Percentiles rank a stretch among this genome's conserved stretches.
Evolutionary conservation across 2,888 invertebrate species (phyloP).

Genomic region (Sturmia bella): DNA sequence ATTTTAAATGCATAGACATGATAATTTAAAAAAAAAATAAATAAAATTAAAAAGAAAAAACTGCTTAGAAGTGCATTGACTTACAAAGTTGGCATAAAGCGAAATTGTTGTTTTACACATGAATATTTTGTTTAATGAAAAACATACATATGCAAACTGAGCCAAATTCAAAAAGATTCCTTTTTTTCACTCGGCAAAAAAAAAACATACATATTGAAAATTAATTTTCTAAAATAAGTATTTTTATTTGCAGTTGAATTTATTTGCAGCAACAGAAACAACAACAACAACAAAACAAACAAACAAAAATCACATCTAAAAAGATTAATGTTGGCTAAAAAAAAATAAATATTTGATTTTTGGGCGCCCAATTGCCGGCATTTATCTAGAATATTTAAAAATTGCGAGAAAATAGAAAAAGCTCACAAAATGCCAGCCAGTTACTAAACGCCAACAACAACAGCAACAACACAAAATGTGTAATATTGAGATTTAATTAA

Average conservation of each 20-base stretch:
- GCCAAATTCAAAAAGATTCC: slow-evolving; percentile 12
- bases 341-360: slow-evolving; percentile 20
- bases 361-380: slow-evolving; percentile 67
- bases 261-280: too few species aligned
- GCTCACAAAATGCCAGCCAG: slow-evolving; percentile 10
- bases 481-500: slow-evolving; percentile 71
- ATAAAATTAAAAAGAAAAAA: slow-evolving; percentile 25
- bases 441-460: slow-evolving; percentile 35
- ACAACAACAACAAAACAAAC: too few species aligned
- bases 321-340: slow-evolving; percentile 35
- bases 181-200: too few species aligned
- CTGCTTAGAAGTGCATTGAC: slow-evolving; percentile 69
- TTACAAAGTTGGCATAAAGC: slow-evolving; percentile 41
- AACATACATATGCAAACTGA: slow-evolving; percentile 31
- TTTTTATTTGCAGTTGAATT: slow-evolving; percentile 9
- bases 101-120: slow-evolving; percentile 35
- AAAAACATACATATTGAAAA: slow-evolving; percentile 46
- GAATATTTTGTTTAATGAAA: slow-evolving; percentile 42
- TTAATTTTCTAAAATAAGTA: slow-evolving; percentile 33
- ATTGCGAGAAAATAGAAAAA: slow-evolving; percentile 41
- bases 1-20: slow-evolving; percentile 65
- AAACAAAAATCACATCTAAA: background rate
- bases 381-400: slow-evolving; percentile 31
- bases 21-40: slow-evolving; percentile 14
- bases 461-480: slow-evolving; percentile 28